A percentile compares a stretch with the other conserved stretches of the same genome.
Evolutionary conservation across 2,113 vertebrate species (phyloP).

Genomic region (Semnopithecus entellus): DNA sequence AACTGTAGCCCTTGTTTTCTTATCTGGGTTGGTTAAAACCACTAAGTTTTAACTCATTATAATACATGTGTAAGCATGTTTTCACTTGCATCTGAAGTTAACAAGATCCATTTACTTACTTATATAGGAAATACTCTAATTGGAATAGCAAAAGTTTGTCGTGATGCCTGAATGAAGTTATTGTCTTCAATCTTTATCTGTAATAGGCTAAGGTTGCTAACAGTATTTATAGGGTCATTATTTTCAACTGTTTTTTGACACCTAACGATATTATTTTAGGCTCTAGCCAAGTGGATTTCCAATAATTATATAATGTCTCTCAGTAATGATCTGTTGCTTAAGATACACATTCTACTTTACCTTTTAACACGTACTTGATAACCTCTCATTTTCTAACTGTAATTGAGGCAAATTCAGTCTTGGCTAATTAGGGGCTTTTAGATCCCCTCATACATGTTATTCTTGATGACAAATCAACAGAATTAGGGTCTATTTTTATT

Average conservation of each 20-base stretch:
- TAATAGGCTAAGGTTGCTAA: conserved; percentile 57
- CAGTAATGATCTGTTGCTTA: conserved; percentile 75
- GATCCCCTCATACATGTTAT: conserved; percentile 50
- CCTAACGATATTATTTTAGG: conserved; percentile 74
- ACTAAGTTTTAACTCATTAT: neutral
- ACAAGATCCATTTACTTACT: neutral
- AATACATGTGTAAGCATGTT: neutral
- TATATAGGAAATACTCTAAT: conserved; percentile 45
- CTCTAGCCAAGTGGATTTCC: conserved; percentile 68
- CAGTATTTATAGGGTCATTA: conserved; percentile 65
- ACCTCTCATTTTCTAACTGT: conserved; percentile 78
- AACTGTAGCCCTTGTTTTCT: neutral
- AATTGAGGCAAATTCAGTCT: conserved; percentile 75
- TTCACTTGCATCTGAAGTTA: neutral
- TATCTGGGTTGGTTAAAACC: neutral
- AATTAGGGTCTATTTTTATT: conserved; percentile 64
- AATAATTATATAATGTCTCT: conserved; percentile 77
- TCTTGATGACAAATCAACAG: conserved; percentile 64
- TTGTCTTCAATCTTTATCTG: conserved; percentile 65
- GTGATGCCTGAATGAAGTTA: conserved; percentile 14
- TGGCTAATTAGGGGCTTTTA: conserved; percentile 75
- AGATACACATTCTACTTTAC: conserved; percentile 71
- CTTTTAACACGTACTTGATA: conserved; percentile 79
- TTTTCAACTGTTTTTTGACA: conserved; percentile 74
- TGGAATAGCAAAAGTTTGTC: conserved; percentile 62